phyloP scores from a whole-genome alignment of 2,797 vertebrate genomes.

The Anguilla obscura region DNA sequence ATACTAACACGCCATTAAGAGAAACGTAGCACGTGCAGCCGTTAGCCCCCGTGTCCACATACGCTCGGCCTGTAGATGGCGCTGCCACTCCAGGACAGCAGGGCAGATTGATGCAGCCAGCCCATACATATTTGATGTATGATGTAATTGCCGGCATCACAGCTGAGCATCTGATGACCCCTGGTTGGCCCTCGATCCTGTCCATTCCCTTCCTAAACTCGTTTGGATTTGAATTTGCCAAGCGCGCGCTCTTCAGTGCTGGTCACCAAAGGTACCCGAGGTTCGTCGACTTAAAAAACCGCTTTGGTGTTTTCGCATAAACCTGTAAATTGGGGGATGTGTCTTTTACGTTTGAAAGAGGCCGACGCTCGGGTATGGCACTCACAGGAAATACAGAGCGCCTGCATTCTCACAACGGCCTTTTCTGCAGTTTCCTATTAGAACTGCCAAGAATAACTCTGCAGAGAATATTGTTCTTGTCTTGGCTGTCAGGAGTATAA shows the following conservation, averaged over 20 bases:
- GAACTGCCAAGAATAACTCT: slow-evolving; percentile 48
- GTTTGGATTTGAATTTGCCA: slow-evolving; percentile 56
- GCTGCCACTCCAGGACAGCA: slow-evolving; percentile 26
- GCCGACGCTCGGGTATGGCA: slow-evolving; percentile 49
- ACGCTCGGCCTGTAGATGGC: slow-evolving; percentile 55
- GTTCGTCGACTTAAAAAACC: background rate
- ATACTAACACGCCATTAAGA: background rate
- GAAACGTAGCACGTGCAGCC: background rate
- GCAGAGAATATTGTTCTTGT: slow-evolving; percentile 50
- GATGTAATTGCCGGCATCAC: slow-evolving; percentile 56
- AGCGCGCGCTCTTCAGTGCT: slow-evolving; percentile 33
- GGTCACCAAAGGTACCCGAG: slow-evolving; percentile 29
- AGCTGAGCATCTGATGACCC: slow-evolving; percentile 22
- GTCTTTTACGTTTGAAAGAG: slow-evolving; percentile 50
- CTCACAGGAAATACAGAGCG: slow-evolving; percentile 51
- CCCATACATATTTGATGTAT: slow-evolving; percentile 43
- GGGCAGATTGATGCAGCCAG: background rate
- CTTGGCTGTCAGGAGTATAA: slow-evolving; percentile 43
- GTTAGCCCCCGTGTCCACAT: slow-evolving; percentile 42
- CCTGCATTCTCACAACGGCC: slow-evolving; percentile 60
- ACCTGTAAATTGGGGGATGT: background rate
- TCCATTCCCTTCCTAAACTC: slow-evolving; percentile 32
- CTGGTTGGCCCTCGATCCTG: slow-evolving; percentile 34
- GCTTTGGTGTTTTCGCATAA: background rate
- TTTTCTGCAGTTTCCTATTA: slow-evolving; percentile 57